These are phyloP conservation scores for Heliangelus exortis DNA, from an alignment of 2,797 vertebrate genomes.

Conservation along the genomic window DNA sequence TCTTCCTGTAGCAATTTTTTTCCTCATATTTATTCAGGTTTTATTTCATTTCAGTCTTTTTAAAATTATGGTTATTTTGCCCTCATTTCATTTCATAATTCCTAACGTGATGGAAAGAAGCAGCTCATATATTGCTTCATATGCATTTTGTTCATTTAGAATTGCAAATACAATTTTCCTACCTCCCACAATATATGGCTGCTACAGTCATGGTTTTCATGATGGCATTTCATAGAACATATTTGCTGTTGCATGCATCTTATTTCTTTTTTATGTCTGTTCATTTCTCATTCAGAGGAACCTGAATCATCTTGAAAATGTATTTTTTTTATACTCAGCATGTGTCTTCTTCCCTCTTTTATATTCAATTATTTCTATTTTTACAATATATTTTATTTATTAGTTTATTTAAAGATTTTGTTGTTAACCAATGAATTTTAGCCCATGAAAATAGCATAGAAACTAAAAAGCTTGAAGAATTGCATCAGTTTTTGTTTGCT, in stretches of 20 bases:
- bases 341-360: neutral
- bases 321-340: neutral
- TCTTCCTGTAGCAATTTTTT: neutral
- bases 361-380: neutral
- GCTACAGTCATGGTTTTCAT: neutral
- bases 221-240: neutral
- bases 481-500: neutral
- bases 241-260: neutral
- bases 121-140: neutral
- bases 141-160: conserved; percentile 2
- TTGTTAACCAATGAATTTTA: neutral
- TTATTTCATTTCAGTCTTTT: neutral
- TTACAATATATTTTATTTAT: neutral
- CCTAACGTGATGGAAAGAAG: neutral
- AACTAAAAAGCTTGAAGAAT: neutral
- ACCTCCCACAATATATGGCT: neutral
- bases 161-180: conserved; percentile 37
- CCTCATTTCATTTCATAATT: conserved; percentile 5
- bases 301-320: neutral
- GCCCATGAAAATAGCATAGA: neutral
- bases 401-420: neutral
- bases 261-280: neutral
- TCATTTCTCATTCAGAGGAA: neutral
- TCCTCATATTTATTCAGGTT: neutral
- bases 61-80: neutral